Percentiles rank a stretch among this genome's conserved stretches.
Evolutionary conservation across 2,888 invertebrate species (phyloP).

Genomic region (Geophilus truncorum): DNA sequence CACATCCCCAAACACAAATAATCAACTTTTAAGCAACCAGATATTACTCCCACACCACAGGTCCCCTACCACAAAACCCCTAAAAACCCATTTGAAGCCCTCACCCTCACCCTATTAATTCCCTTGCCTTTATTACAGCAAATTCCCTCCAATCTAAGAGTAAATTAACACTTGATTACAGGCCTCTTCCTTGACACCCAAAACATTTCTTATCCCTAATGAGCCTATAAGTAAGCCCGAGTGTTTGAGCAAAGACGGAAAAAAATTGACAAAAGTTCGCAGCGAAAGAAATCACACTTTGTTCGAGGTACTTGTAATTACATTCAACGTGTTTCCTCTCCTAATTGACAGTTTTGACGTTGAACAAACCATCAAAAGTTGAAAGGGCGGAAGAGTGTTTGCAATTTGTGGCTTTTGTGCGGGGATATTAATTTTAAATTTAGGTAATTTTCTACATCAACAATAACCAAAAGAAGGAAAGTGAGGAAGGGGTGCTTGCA

Average conservation of each 20-base stretch:
- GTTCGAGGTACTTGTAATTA: background rate
- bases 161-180: background rate
- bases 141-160: background rate
- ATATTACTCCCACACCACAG: too few relatives aligned
- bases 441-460: constrained; percentile 16
- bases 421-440: constrained; percentile 1
- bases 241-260: background rate
- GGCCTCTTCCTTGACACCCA: background rate
- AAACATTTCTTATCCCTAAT: background rate
- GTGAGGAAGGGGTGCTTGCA: too few relatives aligned
- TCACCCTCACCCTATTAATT: background rate
- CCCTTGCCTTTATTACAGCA: background rate
- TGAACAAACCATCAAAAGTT: background rate
- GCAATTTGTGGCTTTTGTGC: constrained; percentile 12
- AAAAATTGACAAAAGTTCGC: background rate
- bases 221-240: background rate
- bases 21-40: too few relatives aligned
- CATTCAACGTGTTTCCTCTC: background rate
- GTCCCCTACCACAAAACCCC: background rate
- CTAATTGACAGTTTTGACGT: constrained; percentile 16
- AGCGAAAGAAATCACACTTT: background rate
- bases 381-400: background rate
- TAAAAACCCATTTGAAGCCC: background rate
- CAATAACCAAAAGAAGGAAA: background rate
- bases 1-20: too few relatives aligned